These are phyloP conservation scores for Matsumurasca onukii DNA, from an alignment of 1,140 invertebrate genomes.

Conservation along the genomic window DNA sequence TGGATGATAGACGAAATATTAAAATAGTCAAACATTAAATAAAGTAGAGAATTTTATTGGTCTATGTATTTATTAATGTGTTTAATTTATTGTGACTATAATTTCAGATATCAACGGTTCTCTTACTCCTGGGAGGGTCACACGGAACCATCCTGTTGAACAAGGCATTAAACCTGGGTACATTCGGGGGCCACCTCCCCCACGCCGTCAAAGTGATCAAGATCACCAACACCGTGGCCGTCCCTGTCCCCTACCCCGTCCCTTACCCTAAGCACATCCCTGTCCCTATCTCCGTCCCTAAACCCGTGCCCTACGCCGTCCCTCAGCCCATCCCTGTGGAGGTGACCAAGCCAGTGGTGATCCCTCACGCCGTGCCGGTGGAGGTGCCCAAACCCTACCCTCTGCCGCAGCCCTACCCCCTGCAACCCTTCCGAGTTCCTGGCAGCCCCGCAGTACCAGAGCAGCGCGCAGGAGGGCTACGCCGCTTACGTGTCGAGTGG, in stretches of 20 bases:
- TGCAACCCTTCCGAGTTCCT: neutral
- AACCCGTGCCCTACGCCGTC: slow-evolving; percentile 29
- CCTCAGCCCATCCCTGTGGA: slow-evolving; percentile 29
- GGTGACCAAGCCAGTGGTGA: slow-evolving; percentile 27
- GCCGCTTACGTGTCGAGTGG: slow-evolving; percentile 2
- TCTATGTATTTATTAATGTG: too few species aligned
- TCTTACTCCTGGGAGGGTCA: too few species aligned
- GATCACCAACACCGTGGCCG: slow-evolving; percentile 31
- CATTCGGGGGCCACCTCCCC: slow-evolving; percentile 18
- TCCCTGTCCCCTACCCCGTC: slow-evolving; percentile 29
- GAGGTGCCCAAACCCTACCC: slow-evolving; percentile 20
- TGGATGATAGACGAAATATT: too few species aligned
- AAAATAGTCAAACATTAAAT: too few species aligned
- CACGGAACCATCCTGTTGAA: too few species aligned
- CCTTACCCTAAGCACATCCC: slow-evolving; percentile 22
- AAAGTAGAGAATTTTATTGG: too few species aligned
- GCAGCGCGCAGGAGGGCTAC: neutral
- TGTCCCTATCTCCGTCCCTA: slow-evolving; percentile 26
- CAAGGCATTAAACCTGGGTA: slow-evolving; percentile 25
- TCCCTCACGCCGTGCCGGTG: slow-evolving; percentile 19
- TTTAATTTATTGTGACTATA: too few species aligned
- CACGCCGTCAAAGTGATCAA: slow-evolving; percentile 25
- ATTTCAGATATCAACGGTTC: too few species aligned
- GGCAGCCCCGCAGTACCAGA: slow-evolving; percentile 4
- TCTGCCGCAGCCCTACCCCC: slow-evolving; percentile 15